Base-by-base conservation (phyloP, 2,797 vertebrate genomes). In the Brachymystax lenok region DNA sequence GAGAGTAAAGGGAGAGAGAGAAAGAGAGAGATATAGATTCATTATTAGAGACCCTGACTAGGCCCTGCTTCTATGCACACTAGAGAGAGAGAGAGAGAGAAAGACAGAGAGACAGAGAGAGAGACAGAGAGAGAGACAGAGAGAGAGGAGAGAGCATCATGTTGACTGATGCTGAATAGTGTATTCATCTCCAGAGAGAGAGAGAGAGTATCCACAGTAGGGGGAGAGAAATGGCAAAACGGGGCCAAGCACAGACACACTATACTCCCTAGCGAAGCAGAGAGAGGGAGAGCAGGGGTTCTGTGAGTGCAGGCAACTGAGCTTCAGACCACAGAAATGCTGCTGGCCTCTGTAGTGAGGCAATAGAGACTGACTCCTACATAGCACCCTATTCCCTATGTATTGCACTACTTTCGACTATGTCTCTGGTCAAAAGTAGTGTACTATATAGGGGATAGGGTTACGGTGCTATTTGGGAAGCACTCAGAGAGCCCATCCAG, bases 321-420 rank as follows among this genome's bases (percentile, higher is more conserved):
- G 59, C 54, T 74, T 67, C 52, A 46, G 76, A 30, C 70, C 80
- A 73, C 70, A 73, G 76, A 56, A 78, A 82, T 46, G 69, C 19
- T 46, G 69, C 40, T 71, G 56, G 27, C 12, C 52, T 66, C 56
- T 24, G 54, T 75, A 30, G 56, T 33, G 74, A 73, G 71, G 21
- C 66, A 30, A 68, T 19, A 19, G 66, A 35, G 69, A 70, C 35
- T 35, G n/a, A 27, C 66, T 30, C 8, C 14, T 61, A 61, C 24
- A 24, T 21, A 3, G 59, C 59, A 61, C 59, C 6, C 59, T 40
- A 40, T 40, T 40, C 8, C 40, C 40, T 61, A 61, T 61, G n/a
- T n/a, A 61, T n/a, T 24, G n/a, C 59, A 61, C 59, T 21, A 61
- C n/a, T 1, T 21, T 61, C 24, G 59, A 59, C 54, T 1, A 21